Evolutionary conservation across 2,797 vertebrate species (phyloP), one percentile per base, ranked within the genome.

Genomic region (Rhabdophis nuchalis): DNA sequence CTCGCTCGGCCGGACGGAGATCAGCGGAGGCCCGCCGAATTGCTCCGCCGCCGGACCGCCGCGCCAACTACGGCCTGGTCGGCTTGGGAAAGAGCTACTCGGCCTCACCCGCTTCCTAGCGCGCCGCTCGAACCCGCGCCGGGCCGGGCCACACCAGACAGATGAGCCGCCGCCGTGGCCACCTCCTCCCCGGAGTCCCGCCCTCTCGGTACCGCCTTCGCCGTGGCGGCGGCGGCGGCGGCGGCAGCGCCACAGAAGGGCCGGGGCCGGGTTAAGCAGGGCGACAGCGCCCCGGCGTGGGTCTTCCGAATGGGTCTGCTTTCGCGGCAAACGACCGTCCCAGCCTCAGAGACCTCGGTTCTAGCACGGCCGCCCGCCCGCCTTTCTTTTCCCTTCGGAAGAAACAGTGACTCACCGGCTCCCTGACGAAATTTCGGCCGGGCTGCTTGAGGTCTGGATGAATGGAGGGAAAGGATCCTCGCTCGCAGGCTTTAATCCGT

Each of bases 271-370:
- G 18, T 20, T 58, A n/a, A 50, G 32, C 10, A 16, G 89, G 41
- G 52, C 92, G 89, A 90, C 61, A 92, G 92, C 92, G 92, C 92
- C 92, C 64, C 92, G 61, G 14, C 52, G 92, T 46, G 92, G 92
- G 60, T 9, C 52, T 29, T 13, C 29, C 23, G 60, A 12, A 8
- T 13, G n/a, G 52, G 27, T 27, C 58, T 10, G 13, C 14, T 46
- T 50, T 46, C 23, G 14, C 2, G 85, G 18, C 29, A 8, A 20
- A 23, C 13, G 6, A 27, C 11, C 11, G 54, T 46, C 23, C 57
- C 54, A 32, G 25, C 10, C 52, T 56, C 32, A 2, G 29, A 32
- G 41, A 14, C n/a, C 36, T n/a, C 27, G 29, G 14, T 53, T 53
- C 29, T 52, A 77, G 72, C 72, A 11, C 8, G 18, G 1, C 68